Evolutionary conservation across 2,113 vertebrate species (phyloP).

Genomic region (Patagioenas fasciata): DNA sequence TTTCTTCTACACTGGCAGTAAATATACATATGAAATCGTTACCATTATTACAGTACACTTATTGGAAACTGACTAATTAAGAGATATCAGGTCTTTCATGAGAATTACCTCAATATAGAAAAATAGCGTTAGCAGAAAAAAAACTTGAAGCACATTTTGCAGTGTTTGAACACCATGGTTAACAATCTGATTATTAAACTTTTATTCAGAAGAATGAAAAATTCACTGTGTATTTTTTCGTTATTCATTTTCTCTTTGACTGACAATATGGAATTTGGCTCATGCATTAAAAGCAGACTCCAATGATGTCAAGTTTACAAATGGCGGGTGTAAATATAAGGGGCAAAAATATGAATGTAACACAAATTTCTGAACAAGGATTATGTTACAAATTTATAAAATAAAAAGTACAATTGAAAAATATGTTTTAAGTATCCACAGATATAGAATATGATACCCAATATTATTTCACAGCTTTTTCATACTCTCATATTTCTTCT

Average conservation of each 20-base stretch:
- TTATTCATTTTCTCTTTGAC: background rate
- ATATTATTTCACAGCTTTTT: background rate
- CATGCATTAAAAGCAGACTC: background rate
- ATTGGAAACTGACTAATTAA: background rate
- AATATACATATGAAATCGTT: background rate
- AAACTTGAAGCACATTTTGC: background rate
- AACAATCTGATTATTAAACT: background rate
- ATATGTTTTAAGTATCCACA: background rate
- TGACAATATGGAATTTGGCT: background rate
- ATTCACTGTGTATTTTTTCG: background rate
- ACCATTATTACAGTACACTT: background rate
- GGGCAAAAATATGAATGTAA: background rate
- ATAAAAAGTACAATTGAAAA: background rate
- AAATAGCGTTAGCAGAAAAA: background rate
- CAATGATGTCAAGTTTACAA: background rate
- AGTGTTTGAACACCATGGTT: background rate
- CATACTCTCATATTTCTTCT: background rate
- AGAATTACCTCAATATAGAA: background rate
- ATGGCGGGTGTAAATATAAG: background rate
- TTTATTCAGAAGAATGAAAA: background rate
- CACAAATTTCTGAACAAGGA: background rate
- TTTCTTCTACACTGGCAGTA: background rate
- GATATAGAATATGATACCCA: background rate
- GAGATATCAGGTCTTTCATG: background rate
- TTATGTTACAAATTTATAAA: background rate